Evolutionary conservation across 2,888 invertebrate genomes (phyloP).

Genomic region (Polyommatus icarus): DNA sequence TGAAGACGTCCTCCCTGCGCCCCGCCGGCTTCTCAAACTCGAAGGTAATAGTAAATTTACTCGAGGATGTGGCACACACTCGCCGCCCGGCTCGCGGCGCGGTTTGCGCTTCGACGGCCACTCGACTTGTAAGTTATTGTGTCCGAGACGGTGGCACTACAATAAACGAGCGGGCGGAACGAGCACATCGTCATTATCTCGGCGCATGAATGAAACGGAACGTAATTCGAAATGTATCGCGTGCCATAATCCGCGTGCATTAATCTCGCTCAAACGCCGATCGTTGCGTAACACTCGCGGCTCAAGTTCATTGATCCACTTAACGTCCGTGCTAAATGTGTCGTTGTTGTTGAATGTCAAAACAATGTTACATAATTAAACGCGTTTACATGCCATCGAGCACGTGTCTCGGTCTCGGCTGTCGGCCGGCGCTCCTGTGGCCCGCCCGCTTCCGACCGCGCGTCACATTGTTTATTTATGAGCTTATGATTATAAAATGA

Average conservation of each 20-base stretch:
- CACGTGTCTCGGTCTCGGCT: conserved; percentile 45
- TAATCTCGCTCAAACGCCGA: conserved; percentile 79
- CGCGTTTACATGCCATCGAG: conserved; percentile 61
- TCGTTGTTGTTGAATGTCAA: conserved; percentile 79
- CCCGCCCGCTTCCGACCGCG: conserved; percentile 55
- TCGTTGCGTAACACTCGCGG: conserved; percentile 72
- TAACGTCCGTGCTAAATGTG: conserved; percentile 77
- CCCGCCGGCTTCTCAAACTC: conserved; percentile 77
- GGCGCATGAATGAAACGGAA: conserved; percentile 77
- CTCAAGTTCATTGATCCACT: conserved; percentile 81
- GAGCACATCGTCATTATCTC: conserved; percentile 72
- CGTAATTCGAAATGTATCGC: conserved; percentile 79
- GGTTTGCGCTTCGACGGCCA: not conserved
- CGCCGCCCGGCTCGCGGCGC: conserved; percentile 40
- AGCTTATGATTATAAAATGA: conserved; percentile 79
- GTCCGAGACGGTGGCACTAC: not conserved
- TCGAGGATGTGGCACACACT: conserved; percentile 47
- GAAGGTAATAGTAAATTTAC: conserved; percentile 70
- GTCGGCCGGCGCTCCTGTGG: conserved; percentile 36
- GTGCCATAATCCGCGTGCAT: conserved; percentile 79
- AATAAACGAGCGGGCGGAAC: conserved; percentile 68
- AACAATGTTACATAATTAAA: conserved; percentile 75
- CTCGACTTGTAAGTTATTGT: not conserved
- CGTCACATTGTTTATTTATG: conserved; percentile 78
- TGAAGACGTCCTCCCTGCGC: conserved; percentile 76